Conservation (phyloP, 2,797 vertebrate genomes). For the Clamator glandarius region DNA sequence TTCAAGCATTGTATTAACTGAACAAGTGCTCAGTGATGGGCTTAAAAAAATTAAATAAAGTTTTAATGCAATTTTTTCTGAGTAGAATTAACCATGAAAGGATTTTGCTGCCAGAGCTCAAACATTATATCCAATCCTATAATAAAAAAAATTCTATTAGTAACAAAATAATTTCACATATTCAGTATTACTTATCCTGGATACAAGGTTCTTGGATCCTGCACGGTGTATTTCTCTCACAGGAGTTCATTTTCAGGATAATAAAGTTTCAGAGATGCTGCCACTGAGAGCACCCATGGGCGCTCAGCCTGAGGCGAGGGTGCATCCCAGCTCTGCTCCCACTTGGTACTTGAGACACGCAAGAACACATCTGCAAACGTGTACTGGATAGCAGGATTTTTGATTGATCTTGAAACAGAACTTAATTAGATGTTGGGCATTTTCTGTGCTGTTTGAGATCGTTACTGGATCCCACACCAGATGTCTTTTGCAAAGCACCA, state of each 20-base stretch:
- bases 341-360: background rate
- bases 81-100: background rate
- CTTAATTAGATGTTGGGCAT: constrained; percentile 56
- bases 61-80: background rate
- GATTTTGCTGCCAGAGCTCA: background rate
- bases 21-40: background rate
- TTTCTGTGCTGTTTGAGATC: constrained; percentile 48
- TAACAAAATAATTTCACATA: background rate
- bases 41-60: constrained; percentile 21
- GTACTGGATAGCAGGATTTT: constrained; percentile 14
- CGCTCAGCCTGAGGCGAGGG: background rate
- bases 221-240: background rate
- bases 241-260: background rate
- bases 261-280: background rate
- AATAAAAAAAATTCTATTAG: background rate
- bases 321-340: background rate
- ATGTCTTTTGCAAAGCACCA: background rate
- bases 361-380: background rate
- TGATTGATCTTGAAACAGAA: constrained; percentile 56
- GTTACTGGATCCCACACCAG: background rate
- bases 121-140: background rate
- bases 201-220: background rate
- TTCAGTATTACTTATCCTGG: background rate
- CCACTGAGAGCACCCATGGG: rapidly evolving
- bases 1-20: background rate